Conservation (phyloP, 2,888 invertebrate species). For the Agrochola lychnidis region DNA sequence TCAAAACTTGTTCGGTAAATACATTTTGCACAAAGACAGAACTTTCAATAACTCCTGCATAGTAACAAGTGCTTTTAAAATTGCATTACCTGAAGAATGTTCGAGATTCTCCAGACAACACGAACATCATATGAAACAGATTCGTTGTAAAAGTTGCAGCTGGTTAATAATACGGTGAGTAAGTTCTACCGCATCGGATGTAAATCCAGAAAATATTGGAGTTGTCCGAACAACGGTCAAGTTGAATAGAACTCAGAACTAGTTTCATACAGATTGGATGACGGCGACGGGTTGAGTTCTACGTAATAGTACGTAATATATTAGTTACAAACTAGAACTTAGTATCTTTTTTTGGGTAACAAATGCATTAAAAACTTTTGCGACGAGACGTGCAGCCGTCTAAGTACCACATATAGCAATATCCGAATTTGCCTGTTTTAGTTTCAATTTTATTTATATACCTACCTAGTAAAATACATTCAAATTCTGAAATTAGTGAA, state of each 20-base stretch:
- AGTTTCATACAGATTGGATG: slow-evolving; percentile 18
- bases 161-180: slow-evolving; percentile 19
- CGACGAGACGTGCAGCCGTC: neutral
- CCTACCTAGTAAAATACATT: too few species aligned
- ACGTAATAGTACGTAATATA: neutral
- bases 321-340: neutral
- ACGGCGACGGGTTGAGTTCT: neutral
- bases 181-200: slow-evolving; percentile 33
- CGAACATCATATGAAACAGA: slow-evolving; percentile 10
- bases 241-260: slow-evolving; percentile 12
- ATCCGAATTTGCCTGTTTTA: too few species aligned
- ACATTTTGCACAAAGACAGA: neutral
- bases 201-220: slow-evolving; percentile 37
- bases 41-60: neutral
- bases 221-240: slow-evolving; percentile 28
- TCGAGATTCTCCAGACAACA: neutral
- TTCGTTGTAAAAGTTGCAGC: slow-evolving; percentile 8
- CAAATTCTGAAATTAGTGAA: too few species aligned
- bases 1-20: neutral
- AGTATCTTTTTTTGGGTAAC: neutral
- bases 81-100: neutral
- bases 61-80: neutral
- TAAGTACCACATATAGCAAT: neutral
- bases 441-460: too few species aligned
- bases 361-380: neutral